Evolutionary conservation across 2,113 vertebrate genomes (phyloP).

Genomic region (Paedocypris sp.): DNA sequence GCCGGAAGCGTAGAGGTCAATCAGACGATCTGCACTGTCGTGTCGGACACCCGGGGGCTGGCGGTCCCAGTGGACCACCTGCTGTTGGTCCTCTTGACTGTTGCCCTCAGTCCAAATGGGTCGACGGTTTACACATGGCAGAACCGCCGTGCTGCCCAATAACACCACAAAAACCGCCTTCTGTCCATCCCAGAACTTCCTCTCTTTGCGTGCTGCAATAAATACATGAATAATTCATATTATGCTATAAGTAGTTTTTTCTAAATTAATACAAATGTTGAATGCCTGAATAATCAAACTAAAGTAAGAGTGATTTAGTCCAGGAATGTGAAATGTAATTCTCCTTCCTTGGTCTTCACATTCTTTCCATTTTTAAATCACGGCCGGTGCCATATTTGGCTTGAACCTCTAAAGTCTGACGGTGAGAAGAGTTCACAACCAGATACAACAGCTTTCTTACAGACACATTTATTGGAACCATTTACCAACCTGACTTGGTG

Average conservation of each 20-base stretch:
- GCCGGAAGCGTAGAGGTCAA: conserved; percentile 84
- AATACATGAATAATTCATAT: too few species aligned
- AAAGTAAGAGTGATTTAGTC: not conserved
- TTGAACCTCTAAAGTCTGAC: not conserved
- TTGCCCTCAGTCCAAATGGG: conserved; percentile 81
- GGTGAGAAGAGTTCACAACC: not conserved
- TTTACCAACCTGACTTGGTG: conserved; percentile 67
- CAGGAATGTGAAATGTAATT: not conserved
- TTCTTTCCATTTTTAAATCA: conserved; percentile 3
- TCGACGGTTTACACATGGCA: conserved; percentile 74
- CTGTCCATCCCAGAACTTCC: conserved; percentile 78
- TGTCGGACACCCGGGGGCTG: conserved; percentile 76
- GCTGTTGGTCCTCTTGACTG: conserved; percentile 80
- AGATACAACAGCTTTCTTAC: too few species aligned
- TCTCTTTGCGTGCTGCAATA: conserved; percentile 56
- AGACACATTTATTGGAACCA: too few species aligned
- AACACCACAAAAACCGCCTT: conserved; percentile 70
- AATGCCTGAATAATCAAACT: too few species aligned
- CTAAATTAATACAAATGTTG: too few species aligned
- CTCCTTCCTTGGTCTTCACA: not conserved
- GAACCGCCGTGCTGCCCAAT: conserved; percentile 59
- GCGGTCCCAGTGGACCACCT: conserved; percentile 89
- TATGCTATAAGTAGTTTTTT: too few species aligned
- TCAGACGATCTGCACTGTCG: conserved; percentile 79
- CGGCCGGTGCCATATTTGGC: conserved; percentile 1